Conservation (phyloP, 2,113 vertebrate genomes). For the Galeopterus variegatus region DNA sequence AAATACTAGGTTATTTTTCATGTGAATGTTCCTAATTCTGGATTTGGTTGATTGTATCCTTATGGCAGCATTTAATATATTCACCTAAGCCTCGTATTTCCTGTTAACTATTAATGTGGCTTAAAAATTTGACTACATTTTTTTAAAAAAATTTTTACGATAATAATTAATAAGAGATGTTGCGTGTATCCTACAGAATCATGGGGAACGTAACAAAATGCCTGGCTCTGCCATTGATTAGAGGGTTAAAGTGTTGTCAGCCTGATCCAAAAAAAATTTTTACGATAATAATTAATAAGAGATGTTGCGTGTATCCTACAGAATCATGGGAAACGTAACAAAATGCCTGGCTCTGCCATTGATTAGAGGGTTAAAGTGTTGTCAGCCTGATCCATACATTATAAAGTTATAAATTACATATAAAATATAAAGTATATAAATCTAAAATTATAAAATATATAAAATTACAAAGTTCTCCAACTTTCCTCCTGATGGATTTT, state of each 20-base stretch:
- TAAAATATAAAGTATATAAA: background rate
- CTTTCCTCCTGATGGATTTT: background rate
- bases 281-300: background rate
- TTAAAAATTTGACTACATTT: background rate
- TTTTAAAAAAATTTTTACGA: background rate
- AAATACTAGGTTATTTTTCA: background rate
- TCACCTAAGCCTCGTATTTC: background rate
- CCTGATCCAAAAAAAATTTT: background rate
- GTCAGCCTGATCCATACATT: background rate
- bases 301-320: background rate
- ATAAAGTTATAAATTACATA: background rate
- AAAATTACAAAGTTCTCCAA: background rate
- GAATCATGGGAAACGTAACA: background rate
- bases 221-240: background rate
- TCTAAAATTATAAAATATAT: background rate
- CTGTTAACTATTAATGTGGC: background rate
- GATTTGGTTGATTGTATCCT: background rate
- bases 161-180: background rate
- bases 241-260: background rate
- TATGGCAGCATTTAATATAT: background rate
- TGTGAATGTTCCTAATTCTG: background rate
- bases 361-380: background rate
- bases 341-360: background rate
- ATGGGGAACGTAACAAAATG: background rate
- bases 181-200: background rate